Evolutionary conservation across 2,113 vertebrate species (phyloP).

Genomic region (Myotis davidii): DNA sequence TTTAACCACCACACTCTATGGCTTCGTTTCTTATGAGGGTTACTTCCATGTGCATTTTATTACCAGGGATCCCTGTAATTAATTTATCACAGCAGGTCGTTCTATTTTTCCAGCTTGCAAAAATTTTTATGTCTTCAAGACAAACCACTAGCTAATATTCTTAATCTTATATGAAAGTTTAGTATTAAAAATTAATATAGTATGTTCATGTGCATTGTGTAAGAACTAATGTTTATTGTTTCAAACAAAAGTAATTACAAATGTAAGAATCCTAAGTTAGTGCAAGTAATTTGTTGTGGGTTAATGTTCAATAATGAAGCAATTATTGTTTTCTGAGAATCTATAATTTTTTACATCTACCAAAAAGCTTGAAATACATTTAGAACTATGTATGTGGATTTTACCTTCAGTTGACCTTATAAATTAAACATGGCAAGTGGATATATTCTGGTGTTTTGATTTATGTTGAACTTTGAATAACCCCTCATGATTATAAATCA

Average conservation of each 20-base stretch:
- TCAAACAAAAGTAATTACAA: conserved; percentile 44
- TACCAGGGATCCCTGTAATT: neutral
- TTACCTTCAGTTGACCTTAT: conserved; percentile 78
- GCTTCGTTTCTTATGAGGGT: neutral
- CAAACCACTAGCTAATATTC: conserved; percentile 30
- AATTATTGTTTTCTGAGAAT: conserved; percentile 41
- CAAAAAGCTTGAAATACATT: conserved; percentile 63
- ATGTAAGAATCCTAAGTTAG: conserved; percentile 30
- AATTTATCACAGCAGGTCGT: conserved; percentile 27
- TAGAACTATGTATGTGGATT: conserved; percentile 49
- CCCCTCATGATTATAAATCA: conserved; percentile 75
- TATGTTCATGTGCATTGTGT: neutral
- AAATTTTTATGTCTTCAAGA: neutral
- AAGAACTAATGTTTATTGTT: conserved; percentile 45
- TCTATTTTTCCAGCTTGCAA: conserved; percentile 44
- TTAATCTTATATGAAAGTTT: conserved; percentile 44
- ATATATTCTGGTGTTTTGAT: conserved; percentile 77
- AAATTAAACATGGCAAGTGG: conserved; percentile 70
- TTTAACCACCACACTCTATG: neutral
- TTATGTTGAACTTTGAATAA: conserved; percentile 77
- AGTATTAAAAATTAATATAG: conserved; percentile 57
- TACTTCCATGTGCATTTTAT: neutral
- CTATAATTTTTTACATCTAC: conserved; percentile 64
- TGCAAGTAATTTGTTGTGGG: conserved; percentile 49
- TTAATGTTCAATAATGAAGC: conserved; percentile 36